Percentiles rank a stretch among this genome's conserved stretches.
phyloP scores from a whole-genome alignment of 2,113 vertebrate species.

The Chloropsis hardwickii region DNA sequence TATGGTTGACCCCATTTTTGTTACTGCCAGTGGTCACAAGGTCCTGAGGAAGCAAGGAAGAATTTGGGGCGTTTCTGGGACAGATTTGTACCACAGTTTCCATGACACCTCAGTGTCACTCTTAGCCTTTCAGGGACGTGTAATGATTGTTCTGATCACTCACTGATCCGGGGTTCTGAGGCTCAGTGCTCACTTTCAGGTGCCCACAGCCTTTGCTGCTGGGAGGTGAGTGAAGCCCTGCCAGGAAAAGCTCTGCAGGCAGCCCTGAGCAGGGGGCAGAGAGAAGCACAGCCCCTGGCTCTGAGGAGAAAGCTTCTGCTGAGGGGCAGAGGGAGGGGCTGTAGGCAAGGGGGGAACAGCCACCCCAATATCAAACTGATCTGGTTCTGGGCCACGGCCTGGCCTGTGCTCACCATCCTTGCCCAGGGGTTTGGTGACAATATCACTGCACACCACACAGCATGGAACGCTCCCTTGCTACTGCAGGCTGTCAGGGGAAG shows the following conservation, averaged over 20 bases:
- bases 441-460: no score
- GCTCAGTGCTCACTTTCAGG: background rate
- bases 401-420: background rate
- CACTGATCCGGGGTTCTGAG: background rate
- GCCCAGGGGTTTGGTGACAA: background rate
- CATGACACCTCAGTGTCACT: background rate
- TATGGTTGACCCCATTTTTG: background rate
- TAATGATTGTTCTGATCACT: background rate
- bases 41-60: background rate
- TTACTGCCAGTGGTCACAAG: background rate
- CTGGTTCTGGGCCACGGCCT: background rate
- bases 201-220: background rate
- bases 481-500: background rate
- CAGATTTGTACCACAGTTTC: background rate
- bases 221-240: background rate
- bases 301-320: background rate
- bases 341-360: background rate
- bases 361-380: rapidly evolving
- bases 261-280: background rate
- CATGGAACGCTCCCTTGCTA: rapidly evolving
- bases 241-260: background rate
- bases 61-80: background rate
- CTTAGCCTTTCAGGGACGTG: background rate
- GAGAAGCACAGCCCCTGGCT: background rate
- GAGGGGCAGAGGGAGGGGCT: background rate